A percentile compares a stretch with the other conserved stretches of the same genome.
These are phyloP conservation scores for Microplitis demolitor DNA, from an alignment of 1,140 invertebrate species.

Conservation along the genomic window DNA sequence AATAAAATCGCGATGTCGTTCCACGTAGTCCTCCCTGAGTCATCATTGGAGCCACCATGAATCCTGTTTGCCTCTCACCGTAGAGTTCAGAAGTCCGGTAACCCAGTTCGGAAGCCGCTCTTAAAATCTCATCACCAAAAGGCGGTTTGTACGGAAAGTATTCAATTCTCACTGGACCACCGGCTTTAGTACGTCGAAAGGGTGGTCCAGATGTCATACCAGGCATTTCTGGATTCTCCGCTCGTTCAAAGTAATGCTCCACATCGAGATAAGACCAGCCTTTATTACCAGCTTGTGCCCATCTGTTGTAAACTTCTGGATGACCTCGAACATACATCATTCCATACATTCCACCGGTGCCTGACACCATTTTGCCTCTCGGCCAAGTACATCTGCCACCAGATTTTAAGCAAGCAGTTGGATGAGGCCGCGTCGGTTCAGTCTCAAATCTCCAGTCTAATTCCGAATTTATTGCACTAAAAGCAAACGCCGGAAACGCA, in stretches of 20 bases:
- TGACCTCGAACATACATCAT: constrained; percentile 80
- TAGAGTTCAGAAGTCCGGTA: constrained; percentile 72
- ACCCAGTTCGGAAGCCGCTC: constrained; percentile 73
- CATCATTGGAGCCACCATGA: constrained; percentile 63
- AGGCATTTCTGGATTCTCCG: constrained; percentile 50
- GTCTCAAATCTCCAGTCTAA: constrained; percentile 69
- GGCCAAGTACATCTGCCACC: constrained; percentile 73
- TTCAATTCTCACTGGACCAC: constrained; percentile 58
- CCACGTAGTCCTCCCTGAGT: constrained; percentile 66
- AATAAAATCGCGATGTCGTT: constrained; percentile 59
- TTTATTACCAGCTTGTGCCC: constrained; percentile 75
- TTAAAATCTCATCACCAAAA: constrained; percentile 66
- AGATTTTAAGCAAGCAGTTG: constrained; percentile 59
- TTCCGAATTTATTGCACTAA: constrained; percentile 61
- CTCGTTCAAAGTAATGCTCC: constrained; percentile 63
- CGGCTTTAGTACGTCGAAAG: constrained; percentile 30
- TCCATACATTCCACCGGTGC: constrained; percentile 78
- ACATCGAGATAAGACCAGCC: constrained; percentile 88
- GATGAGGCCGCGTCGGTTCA: constrained; percentile 63
- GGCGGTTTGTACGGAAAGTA: constrained; percentile 62
- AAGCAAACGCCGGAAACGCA: constrained; percentile 70
- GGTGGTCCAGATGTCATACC: constrained; percentile 38
- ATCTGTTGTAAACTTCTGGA: constrained; percentile 74
- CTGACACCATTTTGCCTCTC: constrained; percentile 73
- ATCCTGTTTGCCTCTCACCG: constrained; percentile 65